A percentile compares a stretch with the other conserved stretches of the same genome.
These are phyloP conservation scores for Chlorospingus semifuscus DNA, from an alignment of 2,797 vertebrate species.

Conservation along the genomic window DNA sequence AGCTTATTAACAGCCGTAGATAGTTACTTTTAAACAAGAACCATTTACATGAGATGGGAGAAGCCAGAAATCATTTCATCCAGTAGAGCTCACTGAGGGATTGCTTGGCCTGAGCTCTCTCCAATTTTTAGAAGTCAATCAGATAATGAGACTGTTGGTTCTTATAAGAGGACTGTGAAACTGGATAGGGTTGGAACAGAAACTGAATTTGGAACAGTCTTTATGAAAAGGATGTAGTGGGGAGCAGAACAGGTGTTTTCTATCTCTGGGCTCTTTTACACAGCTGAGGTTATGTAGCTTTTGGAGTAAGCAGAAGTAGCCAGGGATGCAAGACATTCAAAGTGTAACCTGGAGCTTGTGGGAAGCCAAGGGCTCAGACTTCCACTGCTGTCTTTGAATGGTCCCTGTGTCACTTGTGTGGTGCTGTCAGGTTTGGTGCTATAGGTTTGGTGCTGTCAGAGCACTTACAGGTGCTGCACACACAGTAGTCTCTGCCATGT, in stretches of 20 bases:
- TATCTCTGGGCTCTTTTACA: not conserved
- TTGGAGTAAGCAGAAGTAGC: not conserved
- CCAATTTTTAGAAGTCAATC: not conserved
- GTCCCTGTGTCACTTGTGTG: not conserved
- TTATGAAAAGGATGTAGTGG: not conserved
- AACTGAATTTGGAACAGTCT: not conserved
- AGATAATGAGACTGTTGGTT: not conserved
- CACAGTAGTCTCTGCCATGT: conserved; percentile 54
- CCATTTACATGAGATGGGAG: not conserved
- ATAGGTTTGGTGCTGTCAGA: conserved; percentile 4
- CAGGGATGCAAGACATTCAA: not conserved
- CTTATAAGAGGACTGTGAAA: conserved; percentile 23
- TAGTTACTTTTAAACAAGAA: not conserved
- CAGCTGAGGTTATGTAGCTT: not conserved
- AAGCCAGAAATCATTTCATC: conserved; percentile 3
- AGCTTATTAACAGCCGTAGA: not conserved
- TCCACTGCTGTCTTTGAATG: not conserved
- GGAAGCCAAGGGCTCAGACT: not conserved
- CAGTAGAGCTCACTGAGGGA: not conserved
- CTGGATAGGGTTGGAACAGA: not conserved
- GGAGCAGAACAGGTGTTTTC: not conserved
- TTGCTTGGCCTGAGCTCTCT: not conserved
- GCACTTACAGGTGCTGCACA: conserved; percentile 15
- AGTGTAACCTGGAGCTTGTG: not conserved
- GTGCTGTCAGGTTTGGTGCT: conserved; percentile 26